A percentile compares a stretch with the other conserved stretches of the same genome.
These are phyloP conservation scores for Pseudopodoces humilis DNA, from an alignment of 2,113 vertebrate genomes.

Conservation along the genomic window DNA sequence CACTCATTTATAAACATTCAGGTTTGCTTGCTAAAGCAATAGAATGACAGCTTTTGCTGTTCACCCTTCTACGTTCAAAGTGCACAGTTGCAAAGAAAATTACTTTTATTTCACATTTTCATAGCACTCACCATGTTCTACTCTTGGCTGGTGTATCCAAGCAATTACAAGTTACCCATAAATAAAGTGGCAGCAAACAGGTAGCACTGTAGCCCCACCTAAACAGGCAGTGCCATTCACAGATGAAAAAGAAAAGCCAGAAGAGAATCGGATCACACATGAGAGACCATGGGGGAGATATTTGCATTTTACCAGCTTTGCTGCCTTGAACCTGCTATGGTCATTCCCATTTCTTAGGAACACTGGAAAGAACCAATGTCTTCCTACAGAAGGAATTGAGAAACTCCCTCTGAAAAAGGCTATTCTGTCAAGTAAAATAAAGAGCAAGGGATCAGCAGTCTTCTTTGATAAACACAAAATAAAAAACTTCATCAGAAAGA, in stretches of 20 bases:
- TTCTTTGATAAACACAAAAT: not conserved
- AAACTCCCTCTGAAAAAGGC: not conserved
- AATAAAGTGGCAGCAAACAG: not conserved
- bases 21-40: not conserved
- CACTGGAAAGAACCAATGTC: not conserved
- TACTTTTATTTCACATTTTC: not conserved
- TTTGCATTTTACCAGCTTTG: not conserved
- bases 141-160: not conserved
- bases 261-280: not conserved
- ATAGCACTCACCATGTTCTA: not conserved
- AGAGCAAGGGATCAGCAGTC: not conserved
- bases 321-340: not conserved
- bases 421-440: not conserved
- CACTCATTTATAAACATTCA: not conserved
- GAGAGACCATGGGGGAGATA: not conserved
- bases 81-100: not conserved
- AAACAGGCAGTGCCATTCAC: not conserved
- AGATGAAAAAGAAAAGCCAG: not conserved
- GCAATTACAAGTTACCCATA: not conserved
- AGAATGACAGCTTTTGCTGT: not conserved
- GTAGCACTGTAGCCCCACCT: not conserved
- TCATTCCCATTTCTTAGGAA: not conserved
- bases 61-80: not conserved
- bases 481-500: not conserved
- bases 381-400: not conserved